Evolutionary conservation across 1,140 invertebrate genomes (phyloP).

Genomic region (Lineus longissimus): DNA sequence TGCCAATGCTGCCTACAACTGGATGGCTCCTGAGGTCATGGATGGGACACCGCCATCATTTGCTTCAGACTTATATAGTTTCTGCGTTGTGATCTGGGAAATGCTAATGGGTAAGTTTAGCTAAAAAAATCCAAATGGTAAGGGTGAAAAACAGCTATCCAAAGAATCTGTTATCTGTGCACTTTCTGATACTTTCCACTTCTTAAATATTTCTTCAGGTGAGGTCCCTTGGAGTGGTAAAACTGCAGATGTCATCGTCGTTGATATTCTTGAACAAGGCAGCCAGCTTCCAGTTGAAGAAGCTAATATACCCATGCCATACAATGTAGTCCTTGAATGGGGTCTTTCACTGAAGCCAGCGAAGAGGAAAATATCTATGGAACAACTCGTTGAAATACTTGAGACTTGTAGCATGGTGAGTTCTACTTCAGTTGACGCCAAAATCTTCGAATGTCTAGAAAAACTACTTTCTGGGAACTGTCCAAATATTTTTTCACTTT

Average conservation of each 20-base stretch:
- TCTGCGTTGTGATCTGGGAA: slow-evolving; percentile 55
- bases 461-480: no score
- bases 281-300: neutral
- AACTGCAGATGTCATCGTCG: neutral
- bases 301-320: neutral
- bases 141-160: neutral
- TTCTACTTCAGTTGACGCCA: no score
- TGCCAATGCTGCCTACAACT: slow-evolving; percentile 43
- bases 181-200: neutral
- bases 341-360: neutral
- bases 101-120: slow-evolving; percentile 36
- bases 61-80: slow-evolving; percentile 53
- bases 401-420: neutral
- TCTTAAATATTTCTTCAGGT: neutral
- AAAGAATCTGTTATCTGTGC: neutral
- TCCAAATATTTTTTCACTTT: no score
- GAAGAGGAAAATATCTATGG: neutral
- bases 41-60: slow-evolving; percentile 36
- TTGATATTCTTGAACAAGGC: neutral
- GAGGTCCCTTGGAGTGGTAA: slow-evolving; percentile 1
- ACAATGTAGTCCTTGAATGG: neutral
- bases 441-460: no score
- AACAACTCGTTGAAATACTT: neutral
- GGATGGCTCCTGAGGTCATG: slow-evolving; percentile 56
- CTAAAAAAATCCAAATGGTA: neutral